Evolutionary conservation across 2,113 vertebrate genomes (phyloP).

Genomic region (Eurystomus gularis): DNA sequence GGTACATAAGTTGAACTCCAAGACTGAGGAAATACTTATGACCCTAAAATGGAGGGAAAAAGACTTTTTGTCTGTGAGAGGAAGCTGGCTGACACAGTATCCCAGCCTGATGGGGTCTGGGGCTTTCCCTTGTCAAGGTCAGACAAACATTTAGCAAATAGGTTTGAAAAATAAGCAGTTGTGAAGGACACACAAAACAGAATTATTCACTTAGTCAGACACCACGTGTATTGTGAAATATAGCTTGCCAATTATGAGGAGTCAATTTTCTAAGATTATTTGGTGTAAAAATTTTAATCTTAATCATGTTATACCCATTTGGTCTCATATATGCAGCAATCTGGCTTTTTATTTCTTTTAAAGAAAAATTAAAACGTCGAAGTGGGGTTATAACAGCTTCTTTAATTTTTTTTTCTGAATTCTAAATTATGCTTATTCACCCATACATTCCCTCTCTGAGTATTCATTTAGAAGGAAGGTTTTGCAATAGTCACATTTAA

Average conservation of each 20-base stretch:
- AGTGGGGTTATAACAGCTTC: constrained; percentile 53
- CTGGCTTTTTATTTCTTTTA: constrained; percentile 39
- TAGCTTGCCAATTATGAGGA: not conserved
- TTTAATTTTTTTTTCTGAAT: constrained; percentile 69
- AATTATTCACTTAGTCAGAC: not conserved
- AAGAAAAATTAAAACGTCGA: constrained; percentile 56
- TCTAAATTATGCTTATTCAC: constrained; percentile 81
- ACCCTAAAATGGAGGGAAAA: not conserved
- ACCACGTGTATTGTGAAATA: not conserved
- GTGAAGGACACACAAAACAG: not conserved
- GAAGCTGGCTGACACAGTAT: not conserved
- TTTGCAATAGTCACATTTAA: constrained; percentile 86
- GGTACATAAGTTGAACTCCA: not conserved
- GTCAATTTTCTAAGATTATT: not conserved
- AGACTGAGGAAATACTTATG: not conserved
- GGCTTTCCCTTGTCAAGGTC: not conserved
- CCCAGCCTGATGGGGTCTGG: not conserved
- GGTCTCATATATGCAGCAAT: not conserved
- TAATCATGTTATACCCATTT: not conserved
- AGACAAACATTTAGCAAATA: not conserved
- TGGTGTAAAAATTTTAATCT: not conserved
- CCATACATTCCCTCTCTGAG: constrained; percentile 70
- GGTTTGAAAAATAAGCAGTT: not conserved
- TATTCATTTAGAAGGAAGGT: constrained; percentile 79
- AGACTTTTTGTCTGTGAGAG: not conserved